Percentiles rank a stretch among this genome's conserved stretches.
These are phyloP conservation scores for Botia kubotai DNA, from an alignment of 2,797 vertebrate genomes.

Conservation along the genomic window DNA sequence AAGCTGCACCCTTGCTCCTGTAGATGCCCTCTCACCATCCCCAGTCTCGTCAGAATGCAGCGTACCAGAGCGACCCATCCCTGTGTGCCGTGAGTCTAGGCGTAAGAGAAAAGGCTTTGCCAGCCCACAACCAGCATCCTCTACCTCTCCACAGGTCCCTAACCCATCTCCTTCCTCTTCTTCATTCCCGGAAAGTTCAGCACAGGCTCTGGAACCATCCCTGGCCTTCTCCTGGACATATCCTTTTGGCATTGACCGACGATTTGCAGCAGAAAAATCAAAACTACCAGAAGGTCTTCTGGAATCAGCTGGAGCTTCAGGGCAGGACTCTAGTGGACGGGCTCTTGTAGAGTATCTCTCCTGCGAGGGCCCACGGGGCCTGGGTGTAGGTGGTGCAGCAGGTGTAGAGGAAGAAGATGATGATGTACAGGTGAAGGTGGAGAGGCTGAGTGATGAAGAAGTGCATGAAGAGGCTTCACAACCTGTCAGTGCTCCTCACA, in stretches of 20 bases:
- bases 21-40: slow-evolving; percentile 92
- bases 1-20: slow-evolving; percentile 87
- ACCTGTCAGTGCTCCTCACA: slow-evolving; percentile 93
- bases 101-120: slow-evolving; percentile 94
- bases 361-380: slow-evolving; percentile 90
- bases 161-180: slow-evolving; percentile 91
- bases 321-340: slow-evolving; percentile 69
- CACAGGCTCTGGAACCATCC: slow-evolving; percentile 92
- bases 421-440: slow-evolving; percentile 94
- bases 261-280: slow-evolving; percentile 90
- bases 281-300: slow-evolving; percentile 92
- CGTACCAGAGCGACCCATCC: slow-evolving; percentile 91
- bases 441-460: slow-evolving; percentile 95
- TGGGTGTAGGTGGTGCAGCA: slow-evolving; percentile 70
- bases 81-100: slow-evolving; percentile 90
- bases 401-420: slow-evolving; percentile 80
- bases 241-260: slow-evolving; percentile 92
- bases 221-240: slow-evolving; percentile 98
- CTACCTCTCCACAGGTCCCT: slow-evolving; percentile 88
- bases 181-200: slow-evolving; percentile 85
- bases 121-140: slow-evolving; percentile 85
- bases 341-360: slow-evolving; percentile 89
- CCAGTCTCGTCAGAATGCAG: slow-evolving; percentile 96
- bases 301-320: slow-evolving; percentile 83
- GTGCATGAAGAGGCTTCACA: slow-evolving; percentile 95